phyloP scores from a whole-genome alignment of 2,797 vertebrate species.

The Denticeps clupeoides region DNA sequence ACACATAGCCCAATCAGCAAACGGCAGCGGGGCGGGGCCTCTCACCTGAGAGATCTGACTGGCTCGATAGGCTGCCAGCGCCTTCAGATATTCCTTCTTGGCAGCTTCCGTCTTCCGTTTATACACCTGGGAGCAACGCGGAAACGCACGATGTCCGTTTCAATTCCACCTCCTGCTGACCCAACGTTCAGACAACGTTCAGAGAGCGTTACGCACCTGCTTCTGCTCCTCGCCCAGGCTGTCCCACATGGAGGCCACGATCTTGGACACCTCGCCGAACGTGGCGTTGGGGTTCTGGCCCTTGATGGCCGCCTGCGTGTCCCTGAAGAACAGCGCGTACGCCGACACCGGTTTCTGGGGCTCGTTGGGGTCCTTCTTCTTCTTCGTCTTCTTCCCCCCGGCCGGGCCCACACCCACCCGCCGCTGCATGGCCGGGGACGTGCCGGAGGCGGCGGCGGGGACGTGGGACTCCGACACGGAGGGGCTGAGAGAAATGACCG shows the following conservation, averaged over 20 bases:
- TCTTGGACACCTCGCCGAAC: constrained; percentile 85
- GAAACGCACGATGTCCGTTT: background rate
- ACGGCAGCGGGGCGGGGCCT: too few species aligned
- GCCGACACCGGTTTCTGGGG: constrained; percentile 83
- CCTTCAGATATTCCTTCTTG: constrained; percentile 82
- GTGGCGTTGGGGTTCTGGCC: constrained; percentile 85
- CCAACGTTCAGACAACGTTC: background rate
- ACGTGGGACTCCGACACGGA: constrained; percentile 38
- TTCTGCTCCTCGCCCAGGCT: constrained; percentile 88
- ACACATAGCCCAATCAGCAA: too few species aligned
- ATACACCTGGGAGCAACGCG: constrained; percentile 70
- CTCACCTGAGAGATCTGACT: constrained; percentile 69
- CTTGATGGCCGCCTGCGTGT: constrained; percentile 85
- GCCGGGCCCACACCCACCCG: constrained; percentile 30
- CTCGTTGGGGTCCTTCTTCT: constrained; percentile 81
- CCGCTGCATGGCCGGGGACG: constrained; percentile 22
- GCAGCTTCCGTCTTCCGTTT: constrained; percentile 85
- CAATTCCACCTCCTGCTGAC: background rate
- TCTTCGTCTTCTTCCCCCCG: constrained; percentile 47
- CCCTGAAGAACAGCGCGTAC: constrained; percentile 83
- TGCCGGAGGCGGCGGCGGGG: constrained; percentile 14
- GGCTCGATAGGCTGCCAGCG: constrained; percentile 69
- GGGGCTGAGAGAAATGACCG: constrained; percentile 50
- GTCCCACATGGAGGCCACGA: constrained; percentile 93
- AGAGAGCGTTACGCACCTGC: constrained; percentile 55